Evolutionary conservation across 1,140 invertebrate species (phyloP).

Genomic region (Pteromalus puparum): DNA sequence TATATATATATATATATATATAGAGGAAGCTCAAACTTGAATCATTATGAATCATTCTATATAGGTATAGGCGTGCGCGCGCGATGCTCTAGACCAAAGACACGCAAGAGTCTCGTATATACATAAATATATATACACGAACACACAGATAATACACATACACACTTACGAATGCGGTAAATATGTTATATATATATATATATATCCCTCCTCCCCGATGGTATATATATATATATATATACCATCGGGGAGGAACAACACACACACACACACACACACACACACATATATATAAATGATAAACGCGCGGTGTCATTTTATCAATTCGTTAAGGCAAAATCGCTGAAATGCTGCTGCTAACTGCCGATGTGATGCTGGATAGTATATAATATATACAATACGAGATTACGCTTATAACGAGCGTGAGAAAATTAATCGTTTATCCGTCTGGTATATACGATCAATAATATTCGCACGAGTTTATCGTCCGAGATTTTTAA

Average conservation of each 20-base stretch:
- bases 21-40: conserved; percentile 35
- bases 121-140: neutral
- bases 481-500: conserved; percentile 32
- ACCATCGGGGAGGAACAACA: neutral
- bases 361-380: conserved; percentile 43
- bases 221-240: neutral
- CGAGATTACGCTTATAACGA: conserved; percentile 26
- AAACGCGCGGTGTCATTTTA: conserved; percentile 14
- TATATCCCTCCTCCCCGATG: no score
- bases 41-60: neutral
- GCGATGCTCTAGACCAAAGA: conserved; percentile 31
- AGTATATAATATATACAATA: conserved; percentile 1
- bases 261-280: no score
- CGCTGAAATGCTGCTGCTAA: conserved; percentile 40
- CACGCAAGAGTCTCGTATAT: neutral
- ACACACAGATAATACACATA: no score
- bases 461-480: conserved; percentile 23
- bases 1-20: neutral
- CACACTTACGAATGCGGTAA: neutral
- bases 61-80: neutral
- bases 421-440: conserved; percentile 12
- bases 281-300: neutral
- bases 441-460: conserved; percentile 42
- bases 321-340: neutral
- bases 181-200: neutral